Evolutionary conservation across 1,140 invertebrate genomes (phyloP).

Genomic region (Pseudomyrmex flavicornis): DNA sequence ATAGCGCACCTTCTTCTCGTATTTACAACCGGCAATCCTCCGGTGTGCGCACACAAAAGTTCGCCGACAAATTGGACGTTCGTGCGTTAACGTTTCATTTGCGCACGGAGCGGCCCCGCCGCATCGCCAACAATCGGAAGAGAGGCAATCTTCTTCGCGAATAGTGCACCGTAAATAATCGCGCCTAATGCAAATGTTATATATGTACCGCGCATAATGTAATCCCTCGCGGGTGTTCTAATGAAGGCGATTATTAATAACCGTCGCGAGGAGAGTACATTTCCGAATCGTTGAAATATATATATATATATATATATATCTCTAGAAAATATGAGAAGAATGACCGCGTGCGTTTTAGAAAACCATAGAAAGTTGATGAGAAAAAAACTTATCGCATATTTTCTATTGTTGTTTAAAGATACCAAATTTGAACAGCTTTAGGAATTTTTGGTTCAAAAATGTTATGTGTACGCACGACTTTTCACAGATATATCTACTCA

Average conservation of each 20-base stretch:
- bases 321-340: background rate
- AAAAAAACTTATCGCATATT: too few species aligned
- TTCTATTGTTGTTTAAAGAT: too few species aligned
- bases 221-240: background rate
- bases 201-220: slow-evolving; percentile 8
- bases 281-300: background rate
- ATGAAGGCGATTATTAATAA: slow-evolving; percentile 2
- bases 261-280: background rate
- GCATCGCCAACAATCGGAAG: slow-evolving; percentile 35
- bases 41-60: slow-evolving; percentile 57
- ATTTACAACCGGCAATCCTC: slow-evolving; percentile 65
- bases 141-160: slow-evolving; percentile 32
- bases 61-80: slow-evolving; percentile 68
- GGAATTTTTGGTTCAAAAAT: too few species aligned
- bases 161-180: slow-evolving; percentile 38
- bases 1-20: slow-evolving; percentile 31
- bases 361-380: background rate
- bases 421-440: too few species aligned
- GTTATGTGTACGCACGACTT: too few species aligned
- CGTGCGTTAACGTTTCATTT: slow-evolving; percentile 52
- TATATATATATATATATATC: too few species aligned
- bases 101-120: background rate
- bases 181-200: slow-evolving; percentile 37
- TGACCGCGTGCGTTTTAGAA: background rate
- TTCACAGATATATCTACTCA: too few species aligned